Evolutionary conservation across 2,797 vertebrate genomes (phyloP).

Genomic region (Sternarchorhynchus goeldii): DNA sequence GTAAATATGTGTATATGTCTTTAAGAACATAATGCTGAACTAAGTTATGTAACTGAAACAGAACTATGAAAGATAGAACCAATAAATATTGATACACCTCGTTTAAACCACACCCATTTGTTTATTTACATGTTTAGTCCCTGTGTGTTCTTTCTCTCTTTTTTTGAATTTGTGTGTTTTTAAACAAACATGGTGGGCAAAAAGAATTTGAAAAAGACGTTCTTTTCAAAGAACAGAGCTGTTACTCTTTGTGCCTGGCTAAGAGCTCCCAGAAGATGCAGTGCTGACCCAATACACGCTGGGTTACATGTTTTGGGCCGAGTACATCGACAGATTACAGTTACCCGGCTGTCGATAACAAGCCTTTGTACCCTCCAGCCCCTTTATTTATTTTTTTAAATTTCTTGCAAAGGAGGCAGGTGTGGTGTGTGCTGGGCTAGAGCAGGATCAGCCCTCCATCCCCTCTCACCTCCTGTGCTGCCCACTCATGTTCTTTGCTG

Average conservation of each 20-base stretch:
- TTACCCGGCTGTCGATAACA: no score
- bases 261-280: no score
- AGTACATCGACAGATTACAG: no score
- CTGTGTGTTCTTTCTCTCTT: background rate
- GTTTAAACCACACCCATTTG: slow-evolving; percentile 55
- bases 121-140: slow-evolving; percentile 7
- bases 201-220: no score
- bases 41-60: slow-evolving; percentile 70
- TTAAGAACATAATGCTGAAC: slow-evolving; percentile 69
- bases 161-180: background rate
- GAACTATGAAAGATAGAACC: slow-evolving; percentile 59
- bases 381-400: no score
- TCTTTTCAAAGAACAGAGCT: no score
- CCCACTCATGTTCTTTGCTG: slow-evolving; percentile 38
- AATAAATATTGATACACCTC: slow-evolving; percentile 76
- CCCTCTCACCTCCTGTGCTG: slow-evolving; percentile 36
- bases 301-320: no score
- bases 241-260: no score
- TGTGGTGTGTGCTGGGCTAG: slow-evolving; percentile 14
- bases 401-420: background rate
- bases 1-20: slow-evolving; percentile 74
- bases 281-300: no score
- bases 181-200: no score
- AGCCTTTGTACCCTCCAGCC: no score
- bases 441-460: slow-evolving; percentile 26